Percentiles rank a stretch among this genome's conserved stretches.
Evolutionary conservation across 2,888 invertebrate species (phyloP).

Genomic region (Cephus rjabovi): DNA sequence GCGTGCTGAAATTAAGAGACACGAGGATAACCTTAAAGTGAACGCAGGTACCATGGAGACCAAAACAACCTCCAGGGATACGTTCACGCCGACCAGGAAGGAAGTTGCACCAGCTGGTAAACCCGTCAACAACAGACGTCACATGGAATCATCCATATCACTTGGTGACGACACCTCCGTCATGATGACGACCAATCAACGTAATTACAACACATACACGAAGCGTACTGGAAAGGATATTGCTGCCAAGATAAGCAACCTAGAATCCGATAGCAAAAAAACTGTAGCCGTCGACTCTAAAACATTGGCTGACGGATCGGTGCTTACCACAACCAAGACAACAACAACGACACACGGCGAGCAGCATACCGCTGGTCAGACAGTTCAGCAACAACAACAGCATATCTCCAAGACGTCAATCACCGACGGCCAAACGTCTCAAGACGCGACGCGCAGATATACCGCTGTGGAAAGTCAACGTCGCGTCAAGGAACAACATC

Average conservation of each 20-base stretch:
- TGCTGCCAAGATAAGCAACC: slow-evolving; percentile 34
- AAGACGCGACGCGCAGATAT: slow-evolving; percentile 9
- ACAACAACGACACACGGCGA: slow-evolving; percentile 64
- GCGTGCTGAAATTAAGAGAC: slow-evolving; percentile 67
- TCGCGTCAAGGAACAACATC: slow-evolving; percentile 31
- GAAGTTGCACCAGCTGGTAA: slow-evolving; percentile 67
- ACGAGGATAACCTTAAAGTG: slow-evolving; percentile 69
- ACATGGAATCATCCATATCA: slow-evolving; percentile 77
- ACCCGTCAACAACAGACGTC: slow-evolving; percentile 70
- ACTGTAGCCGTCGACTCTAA: slow-evolving; percentile 60
- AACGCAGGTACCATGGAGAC: slow-evolving; percentile 70
- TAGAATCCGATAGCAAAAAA: slow-evolving; percentile 21
- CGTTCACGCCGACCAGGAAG: slow-evolving; percentile 69
- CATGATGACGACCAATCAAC: slow-evolving; percentile 72
- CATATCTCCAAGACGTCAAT: not conserved
- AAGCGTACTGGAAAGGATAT: slow-evolving; percentile 60
- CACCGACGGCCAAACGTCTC: slow-evolving; percentile 2
- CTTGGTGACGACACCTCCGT: slow-evolving; percentile 71
- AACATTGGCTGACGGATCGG: slow-evolving; percentile 69
- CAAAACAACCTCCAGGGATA: slow-evolving; percentile 70
- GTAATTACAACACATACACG: slow-evolving; percentile 70
- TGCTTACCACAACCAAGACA: slow-evolving; percentile 69
- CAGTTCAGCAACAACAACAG: slow-evolving; percentile 34
- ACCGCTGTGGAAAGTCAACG: slow-evolving; percentile 30
- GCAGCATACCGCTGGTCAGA: slow-evolving; percentile 47